Percentiles rank a stretch among this genome's conserved stretches.
Evolutionary conservation across 2,797 vertebrate species (phyloP).

Genomic region (Paedocypris micromegethes): DNA sequence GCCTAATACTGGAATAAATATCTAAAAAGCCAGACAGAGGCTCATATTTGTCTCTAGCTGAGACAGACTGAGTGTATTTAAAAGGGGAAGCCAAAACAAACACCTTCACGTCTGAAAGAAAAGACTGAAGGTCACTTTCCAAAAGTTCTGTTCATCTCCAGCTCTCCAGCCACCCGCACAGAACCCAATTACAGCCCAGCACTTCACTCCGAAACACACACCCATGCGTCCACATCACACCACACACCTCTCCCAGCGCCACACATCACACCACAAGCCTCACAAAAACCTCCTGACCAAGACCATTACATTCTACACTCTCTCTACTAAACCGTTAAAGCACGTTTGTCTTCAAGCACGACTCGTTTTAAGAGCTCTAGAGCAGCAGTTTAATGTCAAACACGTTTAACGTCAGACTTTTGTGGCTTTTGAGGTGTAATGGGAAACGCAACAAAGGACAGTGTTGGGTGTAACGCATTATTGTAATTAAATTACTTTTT

Average conservation of each 20-base stretch:
- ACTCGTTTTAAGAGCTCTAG: no score
- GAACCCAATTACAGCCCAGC: constrained; percentile 62
- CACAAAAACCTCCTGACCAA: background rate
- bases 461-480: no score
- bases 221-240: constrained; percentile 33
- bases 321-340: no score
- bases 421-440: no score
- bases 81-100: constrained; percentile 43
- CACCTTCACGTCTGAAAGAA: constrained; percentile 31
- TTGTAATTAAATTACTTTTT: no score
- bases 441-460: no score
- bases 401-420: no score
- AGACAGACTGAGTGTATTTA: constrained; percentile 40
- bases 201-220: constrained; percentile 37
- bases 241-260: constrained; percentile 25
- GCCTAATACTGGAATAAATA: no score
- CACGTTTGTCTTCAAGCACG: no score
- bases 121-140: constrained; percentile 42
- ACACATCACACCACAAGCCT: constrained; percentile 37
- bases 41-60: background rate
- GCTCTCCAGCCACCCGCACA: constrained; percentile 36
- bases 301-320: no score
- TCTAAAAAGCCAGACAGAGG: no score
- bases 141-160: background rate
- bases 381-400: no score